Base-by-base conservation (phyloP, 2,888 invertebrate species). In the Halictus ligatus region DNA sequence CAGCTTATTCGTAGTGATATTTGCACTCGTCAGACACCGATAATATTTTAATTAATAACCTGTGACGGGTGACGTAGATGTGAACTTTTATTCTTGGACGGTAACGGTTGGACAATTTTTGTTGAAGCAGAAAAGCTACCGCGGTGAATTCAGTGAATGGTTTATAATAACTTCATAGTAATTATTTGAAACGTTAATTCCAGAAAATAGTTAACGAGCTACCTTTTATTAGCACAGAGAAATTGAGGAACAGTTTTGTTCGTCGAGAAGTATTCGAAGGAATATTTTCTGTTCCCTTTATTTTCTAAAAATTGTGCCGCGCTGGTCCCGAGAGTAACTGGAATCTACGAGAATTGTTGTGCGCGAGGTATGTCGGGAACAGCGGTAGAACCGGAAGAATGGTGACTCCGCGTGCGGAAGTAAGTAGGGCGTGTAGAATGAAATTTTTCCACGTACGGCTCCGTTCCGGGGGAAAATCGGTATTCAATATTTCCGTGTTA, bases 401-500 rank as follows among this genome's bases (percentile, higher is more conserved):
- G 29, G 40, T 13, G 40, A 43, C 40, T 40, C 40, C 12, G n/a
- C 35, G 71, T 71, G 71, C 12, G n/a, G 40, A 71, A 43, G 71
- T 71, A 71, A 71, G 43, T 43, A 43, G n/a, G n/a, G 13, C 35
- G 40, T n/a, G 40, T n/a, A 43, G 40, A 71, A 71, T 43, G 71
- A 43, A 71, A 71, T 71, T 71, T 71, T 71, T 71, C 40, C 40
- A 40, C 35, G 40, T 40, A 40, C 40, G 71, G 43, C 12, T 43
- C 21, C 43, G 43, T 71, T 43, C 6, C 40, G 1, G 43, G 21
- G 13, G 12, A n/a, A n/a, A 71, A 71, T 71, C 71, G 71, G n/a
- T 71, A 40, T 43, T 43, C 71, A 71, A 71, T 71, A 71, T 71
- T 71, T 71, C 40, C 40, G 40, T 40, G 71, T 43, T 43, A n/a